phyloP scores from a whole-genome alignment of 23 tunicate genomes.

The Pegea sp. region DNA sequence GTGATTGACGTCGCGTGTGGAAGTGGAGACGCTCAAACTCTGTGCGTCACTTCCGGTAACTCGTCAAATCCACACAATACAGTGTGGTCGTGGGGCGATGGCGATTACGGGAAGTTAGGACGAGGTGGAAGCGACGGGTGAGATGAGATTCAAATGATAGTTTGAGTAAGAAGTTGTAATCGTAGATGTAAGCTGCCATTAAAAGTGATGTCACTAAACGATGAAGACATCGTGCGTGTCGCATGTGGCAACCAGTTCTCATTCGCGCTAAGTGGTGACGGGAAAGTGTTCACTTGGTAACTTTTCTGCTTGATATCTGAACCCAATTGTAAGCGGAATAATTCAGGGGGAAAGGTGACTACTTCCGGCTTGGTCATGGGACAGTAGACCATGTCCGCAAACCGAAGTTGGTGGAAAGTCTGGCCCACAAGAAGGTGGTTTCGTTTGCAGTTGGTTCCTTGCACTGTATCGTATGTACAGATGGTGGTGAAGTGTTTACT shows the following conservation, averaged over 20 bases:
- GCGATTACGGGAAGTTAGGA: constrained; percentile 88
- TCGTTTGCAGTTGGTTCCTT: constrained; percentile 60
- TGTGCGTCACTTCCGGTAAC: constrained; percentile 36
- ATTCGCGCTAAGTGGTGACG: constrained; percentile 40
- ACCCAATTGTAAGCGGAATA: not conserved
- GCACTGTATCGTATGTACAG: constrained; percentile 51
- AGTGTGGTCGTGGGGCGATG: constrained; percentile 98
- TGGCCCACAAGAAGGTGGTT: constrained; percentile 22
- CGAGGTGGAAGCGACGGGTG: constrained; percentile 88
- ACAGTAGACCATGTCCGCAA: constrained; percentile 43
- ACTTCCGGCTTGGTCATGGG: constrained; percentile 78
- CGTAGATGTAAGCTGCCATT: constrained; percentile 70
- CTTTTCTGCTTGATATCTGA: not conserved
- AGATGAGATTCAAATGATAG: no score
- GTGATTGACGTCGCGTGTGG: constrained; percentile 74
- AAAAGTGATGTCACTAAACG: constrained; percentile 16
- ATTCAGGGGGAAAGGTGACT: constrained; percentile 86
- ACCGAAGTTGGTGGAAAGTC: constrained; percentile 48
- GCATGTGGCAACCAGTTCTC: constrained; percentile 90
- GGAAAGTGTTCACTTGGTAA: constrained; percentile 57
- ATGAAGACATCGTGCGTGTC: constrained; percentile 33
- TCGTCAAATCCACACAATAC: constrained; percentile 5
- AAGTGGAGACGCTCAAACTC: constrained; percentile 70
- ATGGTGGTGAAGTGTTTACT: constrained; percentile 61
- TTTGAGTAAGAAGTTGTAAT: no score